Percentiles rank a stretch among this genome's conserved stretches.
These are phyloP conservation scores for Lutraria lutraria DNA, from an alignment of 2,888 invertebrate genomes.

Conservation along the genomic window DNA sequence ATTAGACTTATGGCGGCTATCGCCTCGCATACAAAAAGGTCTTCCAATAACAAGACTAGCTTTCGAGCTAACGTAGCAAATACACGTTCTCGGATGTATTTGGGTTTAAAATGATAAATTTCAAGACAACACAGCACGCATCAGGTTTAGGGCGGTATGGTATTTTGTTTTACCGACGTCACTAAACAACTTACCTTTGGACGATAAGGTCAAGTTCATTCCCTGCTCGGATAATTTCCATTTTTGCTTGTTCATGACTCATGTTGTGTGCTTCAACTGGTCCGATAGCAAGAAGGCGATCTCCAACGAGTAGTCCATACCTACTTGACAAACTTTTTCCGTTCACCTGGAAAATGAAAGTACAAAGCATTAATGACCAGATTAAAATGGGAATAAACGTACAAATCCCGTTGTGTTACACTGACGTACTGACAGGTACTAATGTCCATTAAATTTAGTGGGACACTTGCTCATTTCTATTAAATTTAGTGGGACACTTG, in stretches of 20 bases:
- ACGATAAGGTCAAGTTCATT: constrained; percentile 84
- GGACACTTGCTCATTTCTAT: too few species aligned
- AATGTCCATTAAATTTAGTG: too few species aligned
- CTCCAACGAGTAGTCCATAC: constrained; percentile 81
- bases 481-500: too few species aligned
- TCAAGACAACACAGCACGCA: neutral
- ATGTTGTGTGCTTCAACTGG: constrained; percentile 77
- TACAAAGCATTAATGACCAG: neutral
- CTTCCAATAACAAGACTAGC: too few species aligned
- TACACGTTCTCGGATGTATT: too few species aligned
- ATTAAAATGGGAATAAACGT: too few species aligned
- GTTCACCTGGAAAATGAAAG: constrained; percentile 77
- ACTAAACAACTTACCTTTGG: constrained; percentile 75
- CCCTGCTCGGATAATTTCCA: constrained; percentile 84
- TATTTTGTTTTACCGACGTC: neutral
- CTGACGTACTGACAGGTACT: too few species aligned
- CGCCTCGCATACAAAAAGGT: too few species aligned
- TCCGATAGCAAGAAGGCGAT: constrained; percentile 82
- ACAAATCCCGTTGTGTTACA: too few species aligned
- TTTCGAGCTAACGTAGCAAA: too few species aligned
- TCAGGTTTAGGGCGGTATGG: neutral
- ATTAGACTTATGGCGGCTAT: too few species aligned
- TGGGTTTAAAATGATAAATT: too few species aligned
- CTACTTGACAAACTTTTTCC: constrained; percentile 80
- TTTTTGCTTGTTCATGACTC: constrained; percentile 84